Conservation (phyloP, 2,888 invertebrate genomes). For the Bombyx huttoni region DNA sequence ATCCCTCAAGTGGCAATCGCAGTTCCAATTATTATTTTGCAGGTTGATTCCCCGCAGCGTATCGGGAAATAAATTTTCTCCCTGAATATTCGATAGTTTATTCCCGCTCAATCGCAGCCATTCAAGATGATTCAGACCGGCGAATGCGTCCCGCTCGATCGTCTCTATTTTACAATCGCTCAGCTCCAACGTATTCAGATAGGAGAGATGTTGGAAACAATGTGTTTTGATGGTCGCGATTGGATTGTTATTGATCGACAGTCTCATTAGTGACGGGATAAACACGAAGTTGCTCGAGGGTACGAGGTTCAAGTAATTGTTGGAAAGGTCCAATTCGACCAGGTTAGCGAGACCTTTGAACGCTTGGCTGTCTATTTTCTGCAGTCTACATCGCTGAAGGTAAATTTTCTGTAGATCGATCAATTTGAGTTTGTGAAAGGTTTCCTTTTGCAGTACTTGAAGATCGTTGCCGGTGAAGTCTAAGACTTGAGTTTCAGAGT, state of each 20-base stretch:
- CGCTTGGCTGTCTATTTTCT: slow-evolving; percentile 83
- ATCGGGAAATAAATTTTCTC: slow-evolving; percentile 80
- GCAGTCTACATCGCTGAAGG: slow-evolving; percentile 83
- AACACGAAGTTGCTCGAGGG: slow-evolving; percentile 85
- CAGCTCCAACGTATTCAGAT: slow-evolving; percentile 85
- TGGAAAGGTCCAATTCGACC: slow-evolving; percentile 89
- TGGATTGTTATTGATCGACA: slow-evolving; percentile 86
- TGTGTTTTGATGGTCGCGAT: slow-evolving; percentile 79
- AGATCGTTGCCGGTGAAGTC: slow-evolving; percentile 89
- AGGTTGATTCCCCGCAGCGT: slow-evolving; percentile 84
- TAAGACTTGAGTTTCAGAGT: slow-evolving; percentile 88
- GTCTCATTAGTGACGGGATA: slow-evolving; percentile 85
- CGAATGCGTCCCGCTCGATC: slow-evolving; percentile 85
- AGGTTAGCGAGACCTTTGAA: slow-evolving; percentile 89
- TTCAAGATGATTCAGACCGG: slow-evolving; percentile 84
- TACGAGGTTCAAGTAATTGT: slow-evolving; percentile 82
- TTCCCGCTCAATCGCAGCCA: slow-evolving; percentile 90
- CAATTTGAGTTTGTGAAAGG: slow-evolving; percentile 83
- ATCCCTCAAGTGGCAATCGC: slow-evolving; percentile 86
- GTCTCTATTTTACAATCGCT: slow-evolving; percentile 84
- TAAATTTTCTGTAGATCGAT: slow-evolving; percentile 91
- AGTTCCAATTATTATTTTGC: slow-evolving; percentile 90
- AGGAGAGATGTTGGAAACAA: slow-evolving; percentile 81
- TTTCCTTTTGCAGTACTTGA: slow-evolving; percentile 82
- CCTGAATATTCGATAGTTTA: slow-evolving; percentile 80